These are phyloP conservation scores for Leucophenga varia DNA, from an alignment of 1,140 invertebrate species.

Conservation along the genomic window DNA sequence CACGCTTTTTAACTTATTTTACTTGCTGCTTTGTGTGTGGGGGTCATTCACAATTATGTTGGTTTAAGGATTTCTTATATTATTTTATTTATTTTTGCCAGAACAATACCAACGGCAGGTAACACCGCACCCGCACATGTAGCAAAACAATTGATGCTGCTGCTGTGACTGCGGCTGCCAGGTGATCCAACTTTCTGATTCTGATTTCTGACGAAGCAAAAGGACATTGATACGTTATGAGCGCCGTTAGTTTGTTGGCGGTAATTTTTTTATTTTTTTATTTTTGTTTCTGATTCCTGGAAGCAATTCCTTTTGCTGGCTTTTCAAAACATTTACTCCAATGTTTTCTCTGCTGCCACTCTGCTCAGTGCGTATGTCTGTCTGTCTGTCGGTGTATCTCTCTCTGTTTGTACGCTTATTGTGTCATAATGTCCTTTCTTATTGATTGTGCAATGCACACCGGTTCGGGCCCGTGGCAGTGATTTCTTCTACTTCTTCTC, in stretches of 20 bases:
- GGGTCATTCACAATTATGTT: slow-evolving; percentile 46
- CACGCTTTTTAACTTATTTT: slow-evolving; percentile 12
- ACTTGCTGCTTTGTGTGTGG: slow-evolving; percentile 16
- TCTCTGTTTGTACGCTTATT: slow-evolving; percentile 17
- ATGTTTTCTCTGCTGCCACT: slow-evolving; percentile 23
- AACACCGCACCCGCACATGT: slow-evolving; percentile 46
- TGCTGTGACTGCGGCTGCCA: too few species aligned
- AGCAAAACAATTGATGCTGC: slow-evolving; percentile 19
- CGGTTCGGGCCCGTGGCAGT: slow-evolving; percentile 53
- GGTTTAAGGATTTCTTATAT: too few species aligned
- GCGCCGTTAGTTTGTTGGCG: slow-evolving; percentile 14
- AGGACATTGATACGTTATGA: slow-evolving; percentile 41
- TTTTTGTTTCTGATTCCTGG: slow-evolving; percentile 30
- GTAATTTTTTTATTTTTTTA: neutral
- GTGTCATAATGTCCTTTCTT: slow-evolving; percentile 29
- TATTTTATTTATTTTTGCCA: too few species aligned
- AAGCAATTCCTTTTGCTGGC: slow-evolving; percentile 56
- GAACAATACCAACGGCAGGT: slow-evolving; percentile 38
- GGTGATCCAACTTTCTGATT: slow-evolving; percentile 55
- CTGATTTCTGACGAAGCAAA: slow-evolving; percentile 44
- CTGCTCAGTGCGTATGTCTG: neutral
- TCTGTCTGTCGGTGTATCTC: too few species aligned
- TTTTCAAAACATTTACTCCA: slow-evolving; percentile 57
- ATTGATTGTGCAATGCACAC: slow-evolving; percentile 49
- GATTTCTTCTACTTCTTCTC: slow-evolving; percentile 30